Evolutionary conservation across 2,888 invertebrate species (phyloP), one percentile per base, ranked within the genome.

Genomic region (Leptogaster cylindrica): DNA sequence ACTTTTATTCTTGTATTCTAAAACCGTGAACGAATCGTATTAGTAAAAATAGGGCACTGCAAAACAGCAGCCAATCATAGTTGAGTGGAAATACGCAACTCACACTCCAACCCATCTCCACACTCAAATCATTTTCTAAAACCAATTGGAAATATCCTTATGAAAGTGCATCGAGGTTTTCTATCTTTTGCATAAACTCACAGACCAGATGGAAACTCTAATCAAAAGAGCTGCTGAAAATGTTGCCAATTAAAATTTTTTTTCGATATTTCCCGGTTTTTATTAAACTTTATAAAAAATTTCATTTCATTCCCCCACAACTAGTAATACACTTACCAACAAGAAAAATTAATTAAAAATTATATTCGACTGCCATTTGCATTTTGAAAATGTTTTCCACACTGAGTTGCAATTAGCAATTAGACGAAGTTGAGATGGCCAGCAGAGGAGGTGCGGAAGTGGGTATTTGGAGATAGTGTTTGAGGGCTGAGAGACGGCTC

Each of bases 361-460:
- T 61, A 61, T 61, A 61, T 61, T 61, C 61, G 61, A 44, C 44
- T 61, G 61, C 61, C 61, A 61, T 61, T 61, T 61, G 61, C 61
- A 61, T 61, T 61, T 61, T 61, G 61, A 61, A 44, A 61, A 41
- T 61, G 61, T 61, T 61, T 61, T 61, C 61, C 28, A 44, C 61
- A 44, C 41, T 61, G 61, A 61, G 61, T 61, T 61, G 61, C 61
- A 61, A 61, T 61, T 61, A 61, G 61, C 61, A 61, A 61, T 61
- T 61, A 61, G 61, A 61, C 61, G 44, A 61, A 27, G 44, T 8
- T 31, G 20, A 31, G 52, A 46, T 20, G 46, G 20, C 46, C 25
- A 4, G n/a, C n/a, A n/a, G 44, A 20, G 46, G 20, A 23, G 46
- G 46, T 46, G 16, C 44, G 44, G 6, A 12, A 20, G 44, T 4